These are phyloP conservation scores for Cryptocephalus moraei DNA, from an alignment of 2,888 invertebrate species.

Conservation along the genomic window DNA sequence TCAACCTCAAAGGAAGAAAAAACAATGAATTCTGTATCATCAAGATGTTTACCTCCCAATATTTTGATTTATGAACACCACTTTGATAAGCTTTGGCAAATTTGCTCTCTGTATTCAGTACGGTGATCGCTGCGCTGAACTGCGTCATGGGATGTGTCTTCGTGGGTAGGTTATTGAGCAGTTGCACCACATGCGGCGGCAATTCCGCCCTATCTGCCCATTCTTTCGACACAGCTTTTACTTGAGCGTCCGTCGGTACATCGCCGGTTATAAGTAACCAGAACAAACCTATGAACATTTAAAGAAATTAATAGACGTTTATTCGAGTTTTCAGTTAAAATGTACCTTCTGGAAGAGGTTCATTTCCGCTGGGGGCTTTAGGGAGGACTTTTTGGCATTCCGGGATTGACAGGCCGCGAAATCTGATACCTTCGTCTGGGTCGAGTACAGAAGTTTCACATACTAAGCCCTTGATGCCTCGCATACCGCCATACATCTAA, in stretches of 20 bases:
- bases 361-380: slow-evolving; percentile 66
- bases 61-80: slow-evolving; percentile 79
- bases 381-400: slow-evolving; percentile 84
- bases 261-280: slow-evolving; percentile 88
- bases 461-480: slow-evolving; percentile 89
- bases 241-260: slow-evolving; percentile 72
- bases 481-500: slow-evolving; percentile 90
- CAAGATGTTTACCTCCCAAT: slow-evolving; percentile 63
- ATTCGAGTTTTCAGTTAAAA: background rate
- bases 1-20: background rate
- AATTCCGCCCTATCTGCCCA: slow-evolving; percentile 84
- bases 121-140: slow-evolving; percentile 82
- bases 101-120: slow-evolving; percentile 84
- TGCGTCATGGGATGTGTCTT: slow-evolving; percentile 93
- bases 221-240: slow-evolving; percentile 62
- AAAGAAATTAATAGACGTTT: slow-evolving; percentile 6
- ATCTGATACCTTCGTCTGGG: slow-evolving; percentile 90
- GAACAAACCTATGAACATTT: slow-evolving; percentile 46
- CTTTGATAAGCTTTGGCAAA: slow-evolving; percentile 84
- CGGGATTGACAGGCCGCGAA: slow-evolving; percentile 87
- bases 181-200: slow-evolving; percentile 85
- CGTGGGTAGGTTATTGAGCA: slow-evolving; percentile 84
- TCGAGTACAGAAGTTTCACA: slow-evolving; percentile 94
- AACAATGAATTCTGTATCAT: background rate
- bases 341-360: slow-evolving; percentile 79